Percentiles rank a stretch among this genome's conserved stretches.
These are phyloP conservation scores for Vanessa tameamea DNA, from an alignment of 1,140 invertebrate species.

Conservation along the genomic window DNA sequence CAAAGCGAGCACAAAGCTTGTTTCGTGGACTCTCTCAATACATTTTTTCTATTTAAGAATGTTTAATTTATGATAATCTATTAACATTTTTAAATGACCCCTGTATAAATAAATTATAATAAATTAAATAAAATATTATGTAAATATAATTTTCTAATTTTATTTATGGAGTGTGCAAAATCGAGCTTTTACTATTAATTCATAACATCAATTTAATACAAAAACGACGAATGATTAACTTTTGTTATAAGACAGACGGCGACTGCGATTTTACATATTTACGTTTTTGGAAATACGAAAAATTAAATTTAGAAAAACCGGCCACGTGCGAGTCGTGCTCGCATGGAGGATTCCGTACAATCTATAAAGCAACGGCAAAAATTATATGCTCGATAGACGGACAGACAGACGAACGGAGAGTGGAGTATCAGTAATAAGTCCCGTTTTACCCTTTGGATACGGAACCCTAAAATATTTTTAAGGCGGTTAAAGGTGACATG, in stretches of 20 bases:
- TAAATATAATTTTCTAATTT: neutral
- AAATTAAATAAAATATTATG: slow-evolving; percentile 2
- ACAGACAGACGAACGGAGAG: no score
- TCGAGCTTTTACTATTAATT: neutral
- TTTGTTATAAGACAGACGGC: neutral
- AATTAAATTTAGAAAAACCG: no score
- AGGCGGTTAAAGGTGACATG: no score
- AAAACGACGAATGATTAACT: neutral
- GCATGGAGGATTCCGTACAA: no score
- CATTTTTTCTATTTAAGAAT: neutral
- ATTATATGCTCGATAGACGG: no score
- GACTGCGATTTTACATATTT: neutral
- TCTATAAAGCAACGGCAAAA: no score
- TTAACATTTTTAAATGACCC: neutral
- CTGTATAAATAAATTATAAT: no score
- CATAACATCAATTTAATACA: neutral
- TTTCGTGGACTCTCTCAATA: neutral
- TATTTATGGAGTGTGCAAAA: neutral
- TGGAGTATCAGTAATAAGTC: no score
- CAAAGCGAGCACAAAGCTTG: neutral
- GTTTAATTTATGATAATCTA: neutral
- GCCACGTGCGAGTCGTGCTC: no score
- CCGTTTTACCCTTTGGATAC: no score
- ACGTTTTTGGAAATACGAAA: no score
- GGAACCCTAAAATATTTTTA: no score